Conservation (phyloP, 2,113 vertebrate species). For the Mohoua ochrocephala region DNA sequence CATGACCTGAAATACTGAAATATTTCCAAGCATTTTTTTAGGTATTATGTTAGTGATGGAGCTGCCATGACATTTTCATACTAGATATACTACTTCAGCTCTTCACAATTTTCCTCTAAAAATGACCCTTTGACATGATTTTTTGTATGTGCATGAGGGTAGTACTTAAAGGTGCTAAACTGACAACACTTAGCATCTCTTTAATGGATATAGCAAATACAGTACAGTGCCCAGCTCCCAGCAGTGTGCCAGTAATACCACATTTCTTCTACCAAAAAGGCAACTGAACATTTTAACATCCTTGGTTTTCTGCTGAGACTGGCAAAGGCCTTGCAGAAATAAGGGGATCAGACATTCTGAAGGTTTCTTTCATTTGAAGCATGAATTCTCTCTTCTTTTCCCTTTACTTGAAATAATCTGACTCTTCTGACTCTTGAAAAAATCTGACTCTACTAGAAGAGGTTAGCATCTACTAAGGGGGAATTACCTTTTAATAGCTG, state of each 20-base stretch:
- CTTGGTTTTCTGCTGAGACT: neutral
- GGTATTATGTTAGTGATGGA: neutral
- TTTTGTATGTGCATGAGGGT: neutral
- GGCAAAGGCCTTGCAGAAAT: neutral
- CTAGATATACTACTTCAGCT: neutral
- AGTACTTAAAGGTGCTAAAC: neutral
- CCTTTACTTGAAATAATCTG: neutral
- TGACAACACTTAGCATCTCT: neutral
- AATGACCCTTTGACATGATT: neutral
- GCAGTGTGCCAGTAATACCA: neutral
- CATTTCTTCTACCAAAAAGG: neutral
- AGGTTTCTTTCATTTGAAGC: neutral
- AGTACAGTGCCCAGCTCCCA: neutral
- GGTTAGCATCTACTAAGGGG: neutral
- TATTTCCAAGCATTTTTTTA: neutral
- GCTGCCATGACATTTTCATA: neutral
- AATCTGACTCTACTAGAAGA: neutral
- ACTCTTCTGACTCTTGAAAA: neutral
- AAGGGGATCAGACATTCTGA: neutral
- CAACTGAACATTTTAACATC: neutral
- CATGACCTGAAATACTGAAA: neutral
- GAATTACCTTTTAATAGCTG: neutral
- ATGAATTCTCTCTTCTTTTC: neutral
- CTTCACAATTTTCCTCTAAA: neutral
- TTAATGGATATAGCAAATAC: neutral